Evolutionary conservation across 2,888 invertebrate genomes (phyloP), one percentile per base, ranked within the genome.

Genomic region (Lithophane leautieri): DNA sequence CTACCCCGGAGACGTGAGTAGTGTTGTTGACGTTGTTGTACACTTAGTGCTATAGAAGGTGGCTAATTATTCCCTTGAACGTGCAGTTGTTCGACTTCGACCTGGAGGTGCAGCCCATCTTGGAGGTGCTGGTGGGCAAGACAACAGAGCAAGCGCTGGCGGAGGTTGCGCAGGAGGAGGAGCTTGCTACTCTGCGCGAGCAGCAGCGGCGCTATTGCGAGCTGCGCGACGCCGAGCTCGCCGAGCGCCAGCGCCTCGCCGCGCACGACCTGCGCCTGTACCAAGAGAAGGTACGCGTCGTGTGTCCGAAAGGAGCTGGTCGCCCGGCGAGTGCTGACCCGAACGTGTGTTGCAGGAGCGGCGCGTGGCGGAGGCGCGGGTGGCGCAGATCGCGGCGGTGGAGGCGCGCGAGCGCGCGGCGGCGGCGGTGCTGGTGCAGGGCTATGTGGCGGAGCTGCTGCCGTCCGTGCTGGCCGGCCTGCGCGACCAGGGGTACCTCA

Each of bases 111-210:
- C 98, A 98, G 93, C 99, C 99, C 3, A 98, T 99, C 83, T 97
- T 99, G 82, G 99, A 99, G 94, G 98, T 98, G 69, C 96, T 99
- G 80, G 98, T 99, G 63, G 99, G 99, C 71, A 98, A 98, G 94
- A 98, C 98, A 79, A 97, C 99, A 78, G 98, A 99, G 93, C 99
- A 99, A 96, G 98, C 99, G 66, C 96, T 99, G 87, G 97, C 98
- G 22, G 99, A 99, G 94, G 98, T 99, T 56, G 97, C 99, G 87
- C 99, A 99, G 93, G 99, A 99, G 93, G 99, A 99, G 94, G 99
- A 99, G 94, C 96, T 99, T 86, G 98, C 98, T 8, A 97, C 98
- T 44, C 95, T 99, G 85, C 97, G 98, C 78, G 97, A 98, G 90
- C 98, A 99, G 92, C 98, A 98, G 93, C 97, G 95, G 91, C 98